Base-by-base conservation (phyloP, 2,888 invertebrate genomes). In the Tryphoninae sp. region DNA sequence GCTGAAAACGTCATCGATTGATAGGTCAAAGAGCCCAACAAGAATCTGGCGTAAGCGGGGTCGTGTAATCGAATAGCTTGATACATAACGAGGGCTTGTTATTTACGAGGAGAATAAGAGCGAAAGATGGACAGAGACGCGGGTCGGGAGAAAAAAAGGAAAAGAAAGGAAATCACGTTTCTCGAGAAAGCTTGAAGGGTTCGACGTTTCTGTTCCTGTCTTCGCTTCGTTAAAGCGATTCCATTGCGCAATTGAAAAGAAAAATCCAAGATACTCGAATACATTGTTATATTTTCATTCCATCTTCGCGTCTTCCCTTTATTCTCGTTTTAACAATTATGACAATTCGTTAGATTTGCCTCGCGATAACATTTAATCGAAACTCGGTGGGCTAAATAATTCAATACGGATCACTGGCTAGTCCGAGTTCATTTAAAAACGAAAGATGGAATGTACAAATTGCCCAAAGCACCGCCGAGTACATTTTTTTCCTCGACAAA, bases 41-140 rank as follows among this genome's bases (percentile, higher is more conserved):
- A 45, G 11, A 51, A 13, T 22, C 13, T 22, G 40, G 23, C 61
- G 58, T 51, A 49, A 58, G 55, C 53, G 51, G 40, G 55, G 73
- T 22, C 23, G 53, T 68, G 75, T 82, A 80, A 84, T 82, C 75
- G 82, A 84, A 82, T 78, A 62, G 72, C 51, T 76, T 64, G 65
- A 80, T 82, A 72, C 73, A 81, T 84, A 84, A 82, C 79, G 80
- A 79, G 79, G 80, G 75, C 82, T 84, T 80, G 68, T 82, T 83
- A 83, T 82, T 84, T 77, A 72, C 61, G 51, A 68, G 78, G 68
- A 69, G 61, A 53, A 74, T 61, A 64, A 51, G 53, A 16, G 13
- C 42, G 7, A 58, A 65, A 72, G 16, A 45, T 62, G 23, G 64
- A 8, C 53, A 62, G 22, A 49, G n/a, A 68, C 16, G 7, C 45